Percentiles rank a stretch among this genome's conserved stretches.
Evolutionary conservation across 2,888 invertebrate species (phyloP).

Genomic region (Yponomeuta malinellus): DNA sequence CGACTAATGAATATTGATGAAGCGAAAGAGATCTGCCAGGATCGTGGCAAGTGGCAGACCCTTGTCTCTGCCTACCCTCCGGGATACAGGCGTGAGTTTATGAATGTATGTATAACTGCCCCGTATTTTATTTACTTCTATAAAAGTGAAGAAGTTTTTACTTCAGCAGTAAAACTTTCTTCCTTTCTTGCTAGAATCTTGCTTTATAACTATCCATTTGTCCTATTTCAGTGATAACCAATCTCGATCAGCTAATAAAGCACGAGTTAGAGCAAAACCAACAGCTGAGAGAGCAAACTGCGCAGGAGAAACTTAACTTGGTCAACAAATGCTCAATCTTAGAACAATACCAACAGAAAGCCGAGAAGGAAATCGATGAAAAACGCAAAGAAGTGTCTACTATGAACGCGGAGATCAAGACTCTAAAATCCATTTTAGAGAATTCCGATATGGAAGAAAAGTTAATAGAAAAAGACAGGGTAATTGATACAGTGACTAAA

Average conservation of each 20-base stretch:
- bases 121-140: too few species aligned
- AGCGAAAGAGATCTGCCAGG: too few species aligned
- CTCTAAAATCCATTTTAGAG: constrained; percentile 27
- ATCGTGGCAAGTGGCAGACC: too few species aligned
- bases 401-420: constrained; percentile 31
- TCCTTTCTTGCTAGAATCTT: too few species aligned
- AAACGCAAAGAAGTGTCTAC: constrained; percentile 36
- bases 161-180: too few species aligned
- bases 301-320: constrained; percentile 35
- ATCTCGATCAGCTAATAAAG: constrained; percentile 38
- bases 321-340: constrained; percentile 40
- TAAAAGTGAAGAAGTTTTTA: too few species aligned
- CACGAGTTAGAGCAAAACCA: constrained; percentile 33
- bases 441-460: constrained; percentile 27
- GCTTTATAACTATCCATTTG: too few species aligned
- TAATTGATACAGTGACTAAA: constrained; percentile 36
- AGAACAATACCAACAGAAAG: constrained; percentile 43
- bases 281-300: constrained; percentile 31
- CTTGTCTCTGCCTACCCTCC: too few species aligned
- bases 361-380: constrained; percentile 40
- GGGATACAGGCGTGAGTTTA: too few species aligned
- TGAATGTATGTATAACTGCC: too few species aligned
- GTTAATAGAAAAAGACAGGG: constrained; percentile 34
- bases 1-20: too few species aligned
- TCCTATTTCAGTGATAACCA: constrained; percentile 40